Percentiles rank a stretch among this genome's conserved stretches.
Conservation (phyloP, 2,113 vertebrate species). For the Ranitomeya variabilis region DNA sequence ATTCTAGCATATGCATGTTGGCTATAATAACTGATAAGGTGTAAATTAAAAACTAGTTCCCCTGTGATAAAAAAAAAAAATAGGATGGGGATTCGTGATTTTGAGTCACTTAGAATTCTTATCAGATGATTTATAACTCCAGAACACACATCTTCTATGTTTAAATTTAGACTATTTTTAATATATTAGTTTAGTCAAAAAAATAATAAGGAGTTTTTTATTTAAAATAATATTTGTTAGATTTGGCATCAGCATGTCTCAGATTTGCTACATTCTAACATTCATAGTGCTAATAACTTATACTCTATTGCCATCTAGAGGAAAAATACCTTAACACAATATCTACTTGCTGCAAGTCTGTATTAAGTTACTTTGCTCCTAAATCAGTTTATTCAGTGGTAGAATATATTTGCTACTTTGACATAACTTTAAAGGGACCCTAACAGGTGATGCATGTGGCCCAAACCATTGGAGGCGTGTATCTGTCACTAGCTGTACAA, state of each 20-base stretch:
- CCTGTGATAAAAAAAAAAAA: not conserved
- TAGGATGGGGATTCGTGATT: not conserved
- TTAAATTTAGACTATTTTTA: not conserved
- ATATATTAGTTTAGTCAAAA: not conserved
- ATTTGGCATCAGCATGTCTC: no score
- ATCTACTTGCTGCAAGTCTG: no score
- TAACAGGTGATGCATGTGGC: no score
- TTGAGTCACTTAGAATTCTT: not conserved
- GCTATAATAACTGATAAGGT: not conserved
- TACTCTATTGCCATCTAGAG: not conserved
- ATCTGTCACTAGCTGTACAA: no score
- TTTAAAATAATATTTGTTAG: not conserved
- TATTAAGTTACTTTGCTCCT: no score
- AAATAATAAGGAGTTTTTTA: not conserved
- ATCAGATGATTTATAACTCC: not conserved
- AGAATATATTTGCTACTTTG: no score
- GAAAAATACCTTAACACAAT: not conserved
- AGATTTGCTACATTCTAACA: not conserved
- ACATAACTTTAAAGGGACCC: no score
- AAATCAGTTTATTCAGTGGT: no score
- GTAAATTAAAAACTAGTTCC: slow-evolving; percentile 2
- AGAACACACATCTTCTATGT: not conserved
- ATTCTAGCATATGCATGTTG: not conserved
- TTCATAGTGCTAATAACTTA: not conserved
- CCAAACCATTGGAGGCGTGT: no score